Base-by-base conservation (phyloP, 1,140 invertebrate genomes). In the Bombus breviceps region DNA sequence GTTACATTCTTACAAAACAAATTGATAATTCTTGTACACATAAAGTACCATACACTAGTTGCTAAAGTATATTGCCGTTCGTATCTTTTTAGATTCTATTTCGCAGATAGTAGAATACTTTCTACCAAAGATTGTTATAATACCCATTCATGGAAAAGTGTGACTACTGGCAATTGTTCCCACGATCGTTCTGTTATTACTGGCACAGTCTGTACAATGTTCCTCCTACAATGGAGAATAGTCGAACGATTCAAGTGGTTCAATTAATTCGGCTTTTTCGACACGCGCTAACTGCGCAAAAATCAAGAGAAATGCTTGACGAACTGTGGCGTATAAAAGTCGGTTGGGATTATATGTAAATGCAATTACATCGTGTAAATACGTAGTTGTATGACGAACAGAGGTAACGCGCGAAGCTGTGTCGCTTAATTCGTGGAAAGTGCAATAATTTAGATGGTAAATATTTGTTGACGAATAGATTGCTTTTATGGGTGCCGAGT, bases 401-500 rank as follows among this genome's bases (percentile, higher is more conserved):
- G 28, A 15, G 39, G 18, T 62, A 39, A 69, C 47, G 22, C 10
- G 47, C 15, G 47, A 62, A 59, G 5, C 28, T 39, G 41, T 34
- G 59, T 10, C 37, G 53, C 74, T 62, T 82, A 74, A 62, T 83
- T 41, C 18, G 39, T 22, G 43, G 28, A 34, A 68, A 68, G 28
- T 68, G 59, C 28, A 75, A 83, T 76, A 66, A 83, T 83, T 83
- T 76, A 39, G 64, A 69, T 69, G 10, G 28, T 57, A 78, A 78
- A 77, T 69, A 62, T 78, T 83, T 83, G 34, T 83, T 68, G 72
- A 32, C 81, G 57, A 66, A 76, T 76, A 83, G 73, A 47, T 64
- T 74, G 69, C 41, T 37, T 68, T 76, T 43, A 59, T 41, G 32
- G n/a, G 1, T 8, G 47, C 28, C 25, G 32, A 10, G 47, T 75